Evolutionary conservation across 2,888 invertebrate species (phyloP), one percentile per base, ranked within the genome.

Genomic region (Dasysyrphus albostriatus): DNA sequence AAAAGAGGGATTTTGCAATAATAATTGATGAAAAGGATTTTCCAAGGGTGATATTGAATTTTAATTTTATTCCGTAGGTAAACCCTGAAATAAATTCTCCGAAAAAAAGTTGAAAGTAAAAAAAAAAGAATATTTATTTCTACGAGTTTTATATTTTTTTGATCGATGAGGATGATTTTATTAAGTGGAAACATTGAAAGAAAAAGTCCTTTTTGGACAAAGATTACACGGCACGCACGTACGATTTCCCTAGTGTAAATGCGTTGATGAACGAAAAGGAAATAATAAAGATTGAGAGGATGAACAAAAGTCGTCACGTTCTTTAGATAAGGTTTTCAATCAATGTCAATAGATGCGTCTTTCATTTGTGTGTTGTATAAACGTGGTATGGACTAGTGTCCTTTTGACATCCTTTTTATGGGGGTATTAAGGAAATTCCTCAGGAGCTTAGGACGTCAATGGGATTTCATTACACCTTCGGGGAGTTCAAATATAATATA

Each of bases 161-260:
- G 77, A 85, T 85, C 74, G 85, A 85, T 84, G 84, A 76, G 80
- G 51, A 75, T 72, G 42, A 76, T 72, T 80, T 80, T 61, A 80
- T 81, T 85, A 42, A 77, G 76, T 51, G 77, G 44, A 80, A 84
- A 73, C 59, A 70, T 47, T 73, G 69, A 63, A 37, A 44, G 1
- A 51, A 58, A 12, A 69, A 63, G 42, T 82, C 70, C 54, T 65
- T 61, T 69, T 34, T 49, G 32, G 67, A 49, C 37, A 47, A 34
- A 34, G 32, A 65, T 47, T 47, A 47, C 47, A 16, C 51, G 59
- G 44, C 42, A 51, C 69, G 42, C 61, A 67, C 61, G 58, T 65
- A 58, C 24, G 42, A 74, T 56, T 70, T 79, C 47, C 74, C 19
- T 2, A 44, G 81, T 61, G 61, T 44, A 42, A 32, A 44, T 70